These are phyloP conservation scores for Anoplopoma fimbria DNA, from an alignment of 2,113 vertebrate genomes.

Conservation along the genomic window DNA sequence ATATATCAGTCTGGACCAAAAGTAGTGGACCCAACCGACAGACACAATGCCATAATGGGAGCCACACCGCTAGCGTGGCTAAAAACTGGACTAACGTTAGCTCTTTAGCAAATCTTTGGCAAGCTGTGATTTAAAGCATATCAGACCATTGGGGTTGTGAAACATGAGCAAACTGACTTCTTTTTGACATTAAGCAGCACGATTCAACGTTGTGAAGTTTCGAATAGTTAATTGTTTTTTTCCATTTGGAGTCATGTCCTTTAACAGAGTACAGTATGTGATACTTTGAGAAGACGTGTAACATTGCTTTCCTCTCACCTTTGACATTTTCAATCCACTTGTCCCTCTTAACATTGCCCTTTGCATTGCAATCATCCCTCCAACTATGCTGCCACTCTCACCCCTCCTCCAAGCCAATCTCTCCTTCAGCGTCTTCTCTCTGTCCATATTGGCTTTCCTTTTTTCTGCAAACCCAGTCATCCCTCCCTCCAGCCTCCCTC, in stretches of 20 bases:
- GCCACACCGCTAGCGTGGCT: too few species aligned
- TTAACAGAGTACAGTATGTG: constrained; percentile 31
- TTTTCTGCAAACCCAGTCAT: constrained; percentile 24
- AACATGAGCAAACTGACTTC: not conserved
- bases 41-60: too few species aligned
- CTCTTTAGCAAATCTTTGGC: not conserved
- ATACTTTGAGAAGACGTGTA: constrained; percentile 38
- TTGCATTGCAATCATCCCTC: constrained; percentile 46
- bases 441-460: constrained; percentile 14
- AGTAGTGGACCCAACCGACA: not conserved
- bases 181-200: constrained; percentile 4
- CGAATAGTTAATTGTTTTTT: constrained; percentile 35
- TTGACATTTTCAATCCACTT: too few species aligned
- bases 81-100: not conserved
- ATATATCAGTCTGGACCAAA: too few species aligned
- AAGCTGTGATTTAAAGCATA: not conserved
- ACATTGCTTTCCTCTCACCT: too few species aligned
- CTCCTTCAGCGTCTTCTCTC: constrained; percentile 27
- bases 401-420: constrained; percentile 17
- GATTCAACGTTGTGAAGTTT: constrained; percentile 4
- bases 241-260: constrained; percentile 31
- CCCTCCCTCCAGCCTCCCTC: constrained; percentile 34
- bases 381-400: constrained; percentile 8
- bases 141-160: constrained; percentile 1
- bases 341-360: constrained; percentile 52